phyloP scores from a whole-genome alignment of 2,113 vertebrate genomes.

The Anhinga rufa region DNA sequence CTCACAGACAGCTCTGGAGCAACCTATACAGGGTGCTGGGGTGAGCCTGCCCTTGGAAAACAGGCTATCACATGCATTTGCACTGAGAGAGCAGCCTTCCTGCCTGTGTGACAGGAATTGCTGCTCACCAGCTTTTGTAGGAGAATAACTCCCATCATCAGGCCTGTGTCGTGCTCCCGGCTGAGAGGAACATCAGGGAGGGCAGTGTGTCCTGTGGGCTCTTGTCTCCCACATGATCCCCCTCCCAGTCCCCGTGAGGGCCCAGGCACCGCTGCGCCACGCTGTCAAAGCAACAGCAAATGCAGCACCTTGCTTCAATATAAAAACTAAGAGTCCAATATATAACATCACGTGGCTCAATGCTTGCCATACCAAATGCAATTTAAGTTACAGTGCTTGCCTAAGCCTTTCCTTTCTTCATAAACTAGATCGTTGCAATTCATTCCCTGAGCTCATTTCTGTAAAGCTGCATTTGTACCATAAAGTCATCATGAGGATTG shows the following conservation, averaged over 20 bases:
- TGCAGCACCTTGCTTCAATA: not conserved
- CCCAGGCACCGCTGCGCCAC: not conserved
- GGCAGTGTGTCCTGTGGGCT: not conserved
- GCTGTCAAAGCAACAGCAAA: not conserved
- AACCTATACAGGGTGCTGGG: not conserved
- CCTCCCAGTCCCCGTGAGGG: fast-evolving
- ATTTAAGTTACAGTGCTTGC: not conserved
- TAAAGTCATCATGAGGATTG: not conserved
- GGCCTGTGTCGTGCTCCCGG: not conserved
- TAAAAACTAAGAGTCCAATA: not conserved
- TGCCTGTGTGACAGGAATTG: fast-evolving
- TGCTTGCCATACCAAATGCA: not conserved
- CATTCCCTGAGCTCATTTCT: not conserved
- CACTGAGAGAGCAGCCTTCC: not conserved
- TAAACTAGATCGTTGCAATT: not conserved
- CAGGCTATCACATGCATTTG: not conserved
- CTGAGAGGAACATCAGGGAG: not conserved
- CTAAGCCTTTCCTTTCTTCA: not conserved
- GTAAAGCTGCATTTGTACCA: not conserved
- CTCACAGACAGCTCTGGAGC: not conserved
- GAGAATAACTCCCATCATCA: not conserved
- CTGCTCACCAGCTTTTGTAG: not conserved
- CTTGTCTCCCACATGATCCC: fast-evolving
- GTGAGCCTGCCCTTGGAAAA: not conserved
- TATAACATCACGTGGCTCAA: not conserved